A percentile compares a stretch with the other conserved stretches of the same genome.
Conservation (phyloP, 2,888 invertebrate genomes). For the Carcina quercana region DNA sequence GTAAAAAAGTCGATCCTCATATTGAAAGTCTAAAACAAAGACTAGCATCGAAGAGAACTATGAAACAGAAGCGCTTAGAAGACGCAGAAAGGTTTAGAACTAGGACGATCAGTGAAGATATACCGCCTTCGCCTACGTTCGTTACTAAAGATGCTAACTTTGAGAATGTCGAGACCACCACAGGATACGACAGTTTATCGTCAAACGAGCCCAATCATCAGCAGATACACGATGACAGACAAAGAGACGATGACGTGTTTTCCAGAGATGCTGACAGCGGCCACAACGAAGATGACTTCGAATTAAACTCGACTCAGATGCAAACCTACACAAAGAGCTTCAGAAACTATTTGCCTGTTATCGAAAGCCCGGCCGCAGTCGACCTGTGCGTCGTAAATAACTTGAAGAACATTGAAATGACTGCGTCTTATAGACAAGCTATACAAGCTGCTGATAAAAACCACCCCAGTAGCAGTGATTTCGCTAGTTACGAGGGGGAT, state of each 20-base stretch:
- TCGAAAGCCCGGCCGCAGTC: slow-evolving; percentile 58
- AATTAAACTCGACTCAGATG: slow-evolving; percentile 74
- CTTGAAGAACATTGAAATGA: slow-evolving; percentile 63
- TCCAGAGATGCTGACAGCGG: slow-evolving; percentile 74
- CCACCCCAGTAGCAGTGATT: slow-evolving; percentile 51
- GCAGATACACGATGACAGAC: slow-evolving; percentile 42
- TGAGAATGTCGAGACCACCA: slow-evolving; percentile 63
- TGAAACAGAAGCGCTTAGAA: slow-evolving; percentile 75
- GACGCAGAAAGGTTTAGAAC: slow-evolving; percentile 85
- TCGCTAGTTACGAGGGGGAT: slow-evolving; percentile 72
- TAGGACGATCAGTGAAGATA: slow-evolving; percentile 76
- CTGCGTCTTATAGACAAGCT: slow-evolving; percentile 43
- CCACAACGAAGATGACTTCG: slow-evolving; percentile 82
- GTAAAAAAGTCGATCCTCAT: slow-evolving; percentile 40
- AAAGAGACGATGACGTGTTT: slow-evolving; percentile 40
- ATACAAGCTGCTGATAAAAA: slow-evolving; percentile 26
- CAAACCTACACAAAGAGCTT: slow-evolving; percentile 75
- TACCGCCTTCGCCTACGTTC: slow-evolving; percentile 65
- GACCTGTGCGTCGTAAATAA: slow-evolving; percentile 65
- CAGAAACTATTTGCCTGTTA: slow-evolving; percentile 62
- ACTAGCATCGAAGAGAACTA: slow-evolving; percentile 59
- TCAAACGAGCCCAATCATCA: slow-evolving; percentile 60
- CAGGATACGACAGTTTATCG: slow-evolving; percentile 63
- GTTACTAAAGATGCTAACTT: slow-evolving; percentile 60
- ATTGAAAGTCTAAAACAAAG: slow-evolving; percentile 54